These are phyloP conservation scores for Adelognathus sp. DNA, from an alignment of 2,888 invertebrate genomes.

Conservation along the genomic window DNA sequence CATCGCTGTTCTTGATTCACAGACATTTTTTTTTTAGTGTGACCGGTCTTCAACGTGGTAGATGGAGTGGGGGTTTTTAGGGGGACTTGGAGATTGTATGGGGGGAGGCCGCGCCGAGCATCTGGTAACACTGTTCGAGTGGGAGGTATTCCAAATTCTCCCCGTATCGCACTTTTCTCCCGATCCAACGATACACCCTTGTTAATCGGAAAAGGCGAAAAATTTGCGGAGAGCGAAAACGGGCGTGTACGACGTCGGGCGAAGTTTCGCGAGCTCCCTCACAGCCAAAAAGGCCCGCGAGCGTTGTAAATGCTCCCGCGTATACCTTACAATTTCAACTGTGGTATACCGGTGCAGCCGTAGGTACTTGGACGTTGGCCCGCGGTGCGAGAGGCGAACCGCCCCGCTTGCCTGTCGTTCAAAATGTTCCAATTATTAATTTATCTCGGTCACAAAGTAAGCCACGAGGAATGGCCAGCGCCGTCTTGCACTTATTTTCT, in stretches of 20 bases:
- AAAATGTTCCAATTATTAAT: slow-evolving; percentile 74
- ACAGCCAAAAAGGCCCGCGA: slow-evolving; percentile 18
- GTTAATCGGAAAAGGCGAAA: slow-evolving; percentile 34
- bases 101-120: no score
- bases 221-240: slow-evolving; percentile 23
- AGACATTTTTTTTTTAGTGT: no score
- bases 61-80: no score
- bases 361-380: neutral
- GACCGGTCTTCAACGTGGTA: no score
- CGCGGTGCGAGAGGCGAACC: slow-evolving; percentile 38
- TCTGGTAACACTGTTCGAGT: no score
- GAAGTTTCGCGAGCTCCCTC: slow-evolving; percentile 28
- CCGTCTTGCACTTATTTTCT: slow-evolving; percentile 15
- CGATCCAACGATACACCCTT: no score
- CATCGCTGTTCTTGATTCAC: no score
- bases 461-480: slow-evolving; percentile 29
- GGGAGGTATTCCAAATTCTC: no score
- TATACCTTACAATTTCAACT: slow-evolving; percentile 27
- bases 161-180: no score
- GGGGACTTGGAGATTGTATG: no score
- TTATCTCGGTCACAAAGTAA: slow-evolving; percentile 71
- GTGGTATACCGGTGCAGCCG: neutral
- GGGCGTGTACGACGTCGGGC: slow-evolving; percentile 39
- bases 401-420: slow-evolving; percentile 42
- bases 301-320: slow-evolving; percentile 35